phyloP scores from a whole-genome alignment of 2,888 invertebrate genomes.

The Dyspetes luteomarginatus region DNA sequence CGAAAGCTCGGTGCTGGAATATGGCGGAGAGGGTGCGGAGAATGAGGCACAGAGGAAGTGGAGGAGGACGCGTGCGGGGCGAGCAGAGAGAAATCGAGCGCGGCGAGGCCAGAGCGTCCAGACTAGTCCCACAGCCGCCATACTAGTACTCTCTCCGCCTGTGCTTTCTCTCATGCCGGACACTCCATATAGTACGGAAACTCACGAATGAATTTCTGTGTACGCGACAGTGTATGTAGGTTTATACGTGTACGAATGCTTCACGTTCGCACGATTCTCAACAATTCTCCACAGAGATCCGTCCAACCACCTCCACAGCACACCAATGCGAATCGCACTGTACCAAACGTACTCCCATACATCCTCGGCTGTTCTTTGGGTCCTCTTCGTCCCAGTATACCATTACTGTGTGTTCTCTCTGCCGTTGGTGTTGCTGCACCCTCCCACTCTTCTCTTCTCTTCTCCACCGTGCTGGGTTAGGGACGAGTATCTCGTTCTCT shows the following conservation, averaged over 20 bases:
- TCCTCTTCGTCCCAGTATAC: slow-evolving; percentile 41
- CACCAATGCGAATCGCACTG: slow-evolving; percentile 28
- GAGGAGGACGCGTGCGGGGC: slow-evolving; percentile 54
- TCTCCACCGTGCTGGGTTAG: slow-evolving; percentile 42
- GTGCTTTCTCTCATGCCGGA: slow-evolving; percentile 69
- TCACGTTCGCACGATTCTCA: slow-evolving; percentile 9
- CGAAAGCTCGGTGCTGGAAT: slow-evolving; percentile 64
- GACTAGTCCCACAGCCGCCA: slow-evolving; percentile 76
- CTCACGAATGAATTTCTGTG: slow-evolving; percentile 79
- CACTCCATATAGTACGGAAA: slow-evolving; percentile 76
- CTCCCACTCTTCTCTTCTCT: slow-evolving; percentile 52
- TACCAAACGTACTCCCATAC: slow-evolving; percentile 43
- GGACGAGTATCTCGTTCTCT: slow-evolving; percentile 53
- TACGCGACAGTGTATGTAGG: slow-evolving; percentile 62
- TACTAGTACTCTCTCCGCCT: slow-evolving; percentile 74
- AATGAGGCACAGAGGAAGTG: slow-evolving; percentile 45
- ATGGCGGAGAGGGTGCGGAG: slow-evolving; percentile 64
- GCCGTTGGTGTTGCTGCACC: slow-evolving; percentile 41
- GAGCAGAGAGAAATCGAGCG: slow-evolving; percentile 47
- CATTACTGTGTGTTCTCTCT: slow-evolving; percentile 40
- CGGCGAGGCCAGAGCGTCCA: slow-evolving; percentile 71
- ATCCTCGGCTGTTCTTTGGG: slow-evolving; percentile 47
- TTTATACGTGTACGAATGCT: slow-evolving; percentile 29
- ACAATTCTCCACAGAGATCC: slow-evolving; percentile 20
- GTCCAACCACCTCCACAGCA: slow-evolving; percentile 34